Conservation (phyloP, 2,113 vertebrate genomes). For the Etheostoma cragini region DNA sequence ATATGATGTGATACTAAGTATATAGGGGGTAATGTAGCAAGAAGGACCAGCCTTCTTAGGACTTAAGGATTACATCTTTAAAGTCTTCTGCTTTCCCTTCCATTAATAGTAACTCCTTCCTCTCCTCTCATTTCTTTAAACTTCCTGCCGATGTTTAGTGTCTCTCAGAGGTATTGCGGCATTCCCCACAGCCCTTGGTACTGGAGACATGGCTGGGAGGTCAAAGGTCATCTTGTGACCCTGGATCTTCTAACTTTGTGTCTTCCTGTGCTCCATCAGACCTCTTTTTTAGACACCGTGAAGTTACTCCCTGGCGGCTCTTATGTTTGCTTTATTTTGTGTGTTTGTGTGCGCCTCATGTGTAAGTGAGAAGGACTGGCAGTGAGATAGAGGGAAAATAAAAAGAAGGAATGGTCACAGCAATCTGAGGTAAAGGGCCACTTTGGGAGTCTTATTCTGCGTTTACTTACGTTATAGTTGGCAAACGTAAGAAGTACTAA, state of each 20-base stretch:
- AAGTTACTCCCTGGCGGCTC: conserved; percentile 45
- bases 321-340: conserved; percentile 30
- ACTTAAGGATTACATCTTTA: not conserved
- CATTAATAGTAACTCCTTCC: conserved; percentile 14
- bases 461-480: conserved; percentile 39
- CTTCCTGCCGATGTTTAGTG: conserved; percentile 45
- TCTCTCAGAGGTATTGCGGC: conserved; percentile 55
- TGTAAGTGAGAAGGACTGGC: conserved; percentile 7
- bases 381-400: conserved; percentile 5
- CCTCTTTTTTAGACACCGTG: conserved; percentile 33
- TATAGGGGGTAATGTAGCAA: not conserved
- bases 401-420: conserved; percentile 24
- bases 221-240: conserved; percentile 57
- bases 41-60: not conserved
- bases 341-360: conserved; percentile 13
- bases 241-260: conserved; percentile 31
- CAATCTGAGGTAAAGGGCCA: conserved; percentile 23
- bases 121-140: conserved; percentile 8
- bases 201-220: conserved; percentile 28
- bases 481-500: conserved; percentile 33
- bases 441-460: conserved; percentile 30
- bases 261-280: conserved; percentile 30
- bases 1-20: not conserved
- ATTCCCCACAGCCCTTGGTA: conserved; percentile 28
- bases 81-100: not conserved